Percentiles rank a stretch among this genome's conserved stretches.
Evolutionary conservation across 2,888 invertebrate genomes (phyloP).

Genomic region (Drosophila sordidapex): DNA sequence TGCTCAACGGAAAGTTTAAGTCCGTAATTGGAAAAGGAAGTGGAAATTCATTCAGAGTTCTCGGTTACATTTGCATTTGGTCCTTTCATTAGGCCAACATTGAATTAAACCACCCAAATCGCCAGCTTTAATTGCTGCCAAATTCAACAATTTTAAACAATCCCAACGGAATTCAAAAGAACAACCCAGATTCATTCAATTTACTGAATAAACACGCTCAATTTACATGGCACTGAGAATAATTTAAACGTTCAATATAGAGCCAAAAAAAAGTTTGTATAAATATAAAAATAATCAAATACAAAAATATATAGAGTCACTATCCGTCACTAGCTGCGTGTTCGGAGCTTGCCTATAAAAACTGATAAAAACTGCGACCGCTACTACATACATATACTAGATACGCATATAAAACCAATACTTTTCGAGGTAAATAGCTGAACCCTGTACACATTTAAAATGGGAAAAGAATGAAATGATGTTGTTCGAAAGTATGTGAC

Average conservation of each 20-base stretch:
- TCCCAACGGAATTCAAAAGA: slow-evolving; percentile 1
- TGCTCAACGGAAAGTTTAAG: slow-evolving; percentile 29
- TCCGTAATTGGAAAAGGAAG: slow-evolving; percentile 24
- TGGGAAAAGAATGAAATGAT: rapidly evolving
- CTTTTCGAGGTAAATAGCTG: background rate
- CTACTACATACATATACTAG: background rate
- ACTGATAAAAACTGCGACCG: slow-evolving; percentile 16
- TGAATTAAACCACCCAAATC: background rate
- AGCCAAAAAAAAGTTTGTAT: background rate
- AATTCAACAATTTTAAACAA: slow-evolving; percentile 42
- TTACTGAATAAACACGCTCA: slow-evolving; percentile 44
- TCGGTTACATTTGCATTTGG: background rate
- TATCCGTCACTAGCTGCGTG: slow-evolving; percentile 17
- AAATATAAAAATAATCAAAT: slow-evolving; percentile 1
- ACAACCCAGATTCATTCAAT: slow-evolving; percentile 27
- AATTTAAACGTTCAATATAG: slow-evolving; percentile 20
- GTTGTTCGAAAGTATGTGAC: background rate
- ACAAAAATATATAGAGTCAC: slow-evolving; percentile 13
- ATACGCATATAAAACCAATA: background rate
- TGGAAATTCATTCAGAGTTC: slow-evolving; percentile 29
- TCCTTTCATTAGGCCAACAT: background rate
- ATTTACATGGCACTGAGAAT: slow-evolving; percentile 30
- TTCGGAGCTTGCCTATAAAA: slow-evolving; percentile 36
- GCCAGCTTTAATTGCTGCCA: slow-evolving; percentile 37
- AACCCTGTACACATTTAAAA: background rate